A percentile compares a stretch with the other conserved stretches of the same genome.
Evolutionary conservation across 30 jellyfish, hydroid and myxozoan genomes (phyloP).

Genomic region (Aurelia coerulea): DNA sequence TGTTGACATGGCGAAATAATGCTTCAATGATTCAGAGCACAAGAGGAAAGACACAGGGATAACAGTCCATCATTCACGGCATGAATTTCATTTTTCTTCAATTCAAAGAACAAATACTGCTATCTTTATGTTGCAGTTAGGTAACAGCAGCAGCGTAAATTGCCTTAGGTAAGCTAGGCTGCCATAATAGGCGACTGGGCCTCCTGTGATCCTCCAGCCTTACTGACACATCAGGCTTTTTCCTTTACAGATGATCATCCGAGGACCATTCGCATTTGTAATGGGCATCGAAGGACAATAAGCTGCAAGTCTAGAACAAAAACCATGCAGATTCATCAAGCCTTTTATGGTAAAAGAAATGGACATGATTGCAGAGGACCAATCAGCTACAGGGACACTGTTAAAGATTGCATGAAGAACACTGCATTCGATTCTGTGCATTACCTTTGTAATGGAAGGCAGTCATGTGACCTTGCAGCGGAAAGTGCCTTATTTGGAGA

Average conservation of each 20-base stretch:
- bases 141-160: too few relatives aligned
- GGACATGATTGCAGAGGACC: slow-evolving; percentile 97
- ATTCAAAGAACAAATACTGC: too few relatives aligned
- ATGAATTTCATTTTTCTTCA: too few relatives aligned
- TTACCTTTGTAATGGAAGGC: slow-evolving; percentile 86
- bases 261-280: slow-evolving; percentile 77
- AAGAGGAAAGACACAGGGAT: too few relatives aligned
- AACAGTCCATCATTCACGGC: too few relatives aligned
- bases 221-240: too few relatives aligned
- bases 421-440: slow-evolving; percentile 88
- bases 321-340: slow-evolving; percentile 73
- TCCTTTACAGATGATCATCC: slow-evolving; percentile 34
- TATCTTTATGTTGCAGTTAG: too few relatives aligned
- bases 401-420: slow-evolving; percentile 81
- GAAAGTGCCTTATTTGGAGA: slow-evolving; percentile 92
- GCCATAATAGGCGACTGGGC: too few relatives aligned
- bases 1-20: too few relatives aligned
- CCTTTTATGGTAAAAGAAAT: slow-evolving; percentile 88
- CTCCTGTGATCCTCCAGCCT: too few relatives aligned
- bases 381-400: slow-evolving; percentile 80
- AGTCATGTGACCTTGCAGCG: slow-evolving; percentile 93
- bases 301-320: slow-evolving; percentile 75
- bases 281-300: slow-evolving; percentile 87
- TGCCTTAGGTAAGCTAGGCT: too few relatives aligned
- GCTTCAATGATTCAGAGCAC: too few relatives aligned